Percentiles rank a stretch among this genome's conserved stretches.
These are phyloP conservation scores for Neodiprion lecontei DNA, from an alignment of 1,140 invertebrate species.

Conservation along the genomic window DNA sequence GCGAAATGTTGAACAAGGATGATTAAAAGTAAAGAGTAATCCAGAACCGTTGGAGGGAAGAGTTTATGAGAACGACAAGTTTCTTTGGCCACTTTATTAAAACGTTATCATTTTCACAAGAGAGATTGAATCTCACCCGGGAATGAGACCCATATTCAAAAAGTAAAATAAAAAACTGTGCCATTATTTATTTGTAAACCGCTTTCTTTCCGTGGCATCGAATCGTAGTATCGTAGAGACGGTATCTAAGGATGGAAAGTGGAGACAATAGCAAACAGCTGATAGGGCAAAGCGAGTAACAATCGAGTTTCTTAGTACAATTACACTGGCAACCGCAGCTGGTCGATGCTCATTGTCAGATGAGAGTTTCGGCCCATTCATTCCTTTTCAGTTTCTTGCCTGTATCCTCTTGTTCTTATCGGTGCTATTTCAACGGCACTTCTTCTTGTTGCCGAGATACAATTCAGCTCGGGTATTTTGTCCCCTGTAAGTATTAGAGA, in stretches of 20 bases:
- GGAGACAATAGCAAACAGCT: background rate
- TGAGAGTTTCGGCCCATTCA: background rate
- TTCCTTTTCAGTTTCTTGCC: background rate
- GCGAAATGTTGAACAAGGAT: background rate
- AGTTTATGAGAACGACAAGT: background rate
- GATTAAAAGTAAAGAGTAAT: background rate
- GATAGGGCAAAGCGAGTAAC: background rate
- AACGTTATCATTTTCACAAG: background rate
- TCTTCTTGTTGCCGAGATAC: background rate
- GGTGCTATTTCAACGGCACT: background rate
- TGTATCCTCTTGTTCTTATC: background rate
- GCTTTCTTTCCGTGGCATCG: no score
- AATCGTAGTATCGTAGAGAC: background rate
- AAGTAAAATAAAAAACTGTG: no score
- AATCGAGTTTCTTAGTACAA: background rate
- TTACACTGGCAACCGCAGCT: constrained; percentile 4
- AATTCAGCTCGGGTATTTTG: background rate
- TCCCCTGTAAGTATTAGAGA: background rate
- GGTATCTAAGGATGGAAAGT: background rate
- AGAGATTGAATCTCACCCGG: background rate
- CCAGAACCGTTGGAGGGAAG: background rate
- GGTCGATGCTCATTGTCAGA: constrained; percentile 1
- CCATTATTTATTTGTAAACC: no score
- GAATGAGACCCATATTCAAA: no score
- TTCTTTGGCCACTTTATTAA: background rate